Evolutionary conservation across 2,113 vertebrate species (phyloP), one percentile per base, ranked within the genome.

Genomic region (Engraulis encrasicolus): DNA sequence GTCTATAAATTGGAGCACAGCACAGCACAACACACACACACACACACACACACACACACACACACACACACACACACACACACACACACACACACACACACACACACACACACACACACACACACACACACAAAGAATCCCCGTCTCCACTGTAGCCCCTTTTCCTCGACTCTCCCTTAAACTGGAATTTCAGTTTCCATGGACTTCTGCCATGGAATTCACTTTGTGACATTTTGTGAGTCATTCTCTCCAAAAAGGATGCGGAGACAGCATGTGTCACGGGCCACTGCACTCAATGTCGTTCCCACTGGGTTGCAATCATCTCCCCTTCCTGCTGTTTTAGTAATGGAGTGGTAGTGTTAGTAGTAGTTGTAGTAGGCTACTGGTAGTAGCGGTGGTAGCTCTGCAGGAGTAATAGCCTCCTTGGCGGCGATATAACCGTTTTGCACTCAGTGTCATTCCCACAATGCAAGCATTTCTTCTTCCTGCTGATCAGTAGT

Each of bases 161-260:
- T 4, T 4, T 31, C 31, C 27, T 31, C 66, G 34, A 14, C 66
- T 4, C 3, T 31, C 66, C 34, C 66, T 34, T 74, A 74, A 74
- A 74, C 40, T 45, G 40, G 40, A 45, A 45, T 45, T 45, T 5
- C 40, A 45, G 4, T 45, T 45, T 45, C 40, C 40, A 45, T 45
- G 40, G 40, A 45, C 0, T 66, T 49, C 78, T 77, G 50, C 77
- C 83, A 61, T 81, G 84, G 85, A 82, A 88, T 82, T 87, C 50
- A 79, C 84, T n/a, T n/a, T 86, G 12, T 17, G 31, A 31, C 15
- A 74, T 14, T 18, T 74, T 14, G 66, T 74, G 92, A 93, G 82
- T 93, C 93, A 93, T 20, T 79, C 18, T 85, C 90, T 27, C 86
- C 78, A 9, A 0, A 90, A 89, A 90, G 91, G 89, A 93, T 85